Evolutionary conservation across 1,140 invertebrate species (phyloP).

Genomic region (Bradysia coprophila): DNA sequence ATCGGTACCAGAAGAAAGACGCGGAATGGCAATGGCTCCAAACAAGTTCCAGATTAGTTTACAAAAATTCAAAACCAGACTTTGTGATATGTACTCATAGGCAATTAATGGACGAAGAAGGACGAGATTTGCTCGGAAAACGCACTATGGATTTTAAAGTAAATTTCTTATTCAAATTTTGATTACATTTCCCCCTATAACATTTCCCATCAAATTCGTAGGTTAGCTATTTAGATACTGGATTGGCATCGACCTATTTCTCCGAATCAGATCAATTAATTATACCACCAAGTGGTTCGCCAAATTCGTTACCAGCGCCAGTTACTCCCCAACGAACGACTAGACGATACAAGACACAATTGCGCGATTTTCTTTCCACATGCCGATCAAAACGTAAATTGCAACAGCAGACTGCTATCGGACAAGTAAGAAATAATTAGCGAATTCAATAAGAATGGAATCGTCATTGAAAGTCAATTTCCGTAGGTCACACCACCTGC

Average conservation of each 20-base stretch:
- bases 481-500: constrained; percentile 22
- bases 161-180: background rate
- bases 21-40: constrained; percentile 96
- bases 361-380: constrained; percentile 80
- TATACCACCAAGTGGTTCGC: constrained; percentile 28
- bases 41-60: constrained; percentile 88
- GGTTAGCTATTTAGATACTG: constrained; percentile 77
- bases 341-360: constrained; percentile 78
- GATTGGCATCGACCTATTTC: constrained; percentile 76
- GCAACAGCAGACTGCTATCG: constrained; percentile 23
- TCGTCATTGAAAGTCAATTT: background rate
- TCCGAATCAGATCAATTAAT: constrained; percentile 70
- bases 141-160: constrained; percentile 98
- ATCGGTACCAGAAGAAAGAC: constrained; percentile 86
- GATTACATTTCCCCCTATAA: background rate
- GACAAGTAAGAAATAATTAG: constrained; percentile 23
- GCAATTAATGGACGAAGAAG: constrained; percentile 97
- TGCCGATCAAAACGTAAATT: constrained; percentile 79
- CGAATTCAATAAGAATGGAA: constrained; percentile 9
- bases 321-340: constrained; percentile 57
- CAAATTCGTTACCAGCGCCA: constrained; percentile 27
- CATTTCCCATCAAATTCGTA: background rate
- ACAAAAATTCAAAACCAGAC: constrained; percentile 98
- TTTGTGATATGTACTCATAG: constrained; percentile 96
- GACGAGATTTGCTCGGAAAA: constrained; percentile 85